A percentile compares a stretch with the other conserved stretches of the same genome.
These are phyloP conservation scores for Yponomeuta sedellus DNA, from an alignment of 2,888 invertebrate species.

Conservation along the genomic window DNA sequence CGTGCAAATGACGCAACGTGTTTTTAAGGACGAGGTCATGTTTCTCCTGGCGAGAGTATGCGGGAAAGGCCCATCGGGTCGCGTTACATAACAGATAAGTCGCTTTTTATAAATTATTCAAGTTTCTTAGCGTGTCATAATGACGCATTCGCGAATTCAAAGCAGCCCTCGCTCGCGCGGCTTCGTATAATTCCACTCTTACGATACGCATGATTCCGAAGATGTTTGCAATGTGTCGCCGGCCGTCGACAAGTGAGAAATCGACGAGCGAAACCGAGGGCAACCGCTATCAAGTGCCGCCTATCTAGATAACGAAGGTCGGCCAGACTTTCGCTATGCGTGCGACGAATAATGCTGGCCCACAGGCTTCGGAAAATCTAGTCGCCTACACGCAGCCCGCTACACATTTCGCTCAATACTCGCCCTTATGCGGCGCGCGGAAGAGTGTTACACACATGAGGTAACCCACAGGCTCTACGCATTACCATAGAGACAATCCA, in stretches of 20 bases:
- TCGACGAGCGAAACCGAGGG: background rate
- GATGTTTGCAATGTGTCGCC: background rate
- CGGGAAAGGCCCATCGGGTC: constrained; percentile 34
- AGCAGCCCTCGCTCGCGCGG: background rate
- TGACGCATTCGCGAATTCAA: background rate
- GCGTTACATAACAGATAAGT: constrained; percentile 36
- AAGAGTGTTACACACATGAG: constrained; percentile 23
- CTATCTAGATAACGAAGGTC: constrained; percentile 50
- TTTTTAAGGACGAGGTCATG: constrained; percentile 36
- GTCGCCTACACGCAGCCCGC: constrained; percentile 53
- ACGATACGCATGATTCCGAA: background rate
- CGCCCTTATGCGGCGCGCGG: too few species aligned
- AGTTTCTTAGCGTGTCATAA: background rate
- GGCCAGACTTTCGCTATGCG: constrained; percentile 67
- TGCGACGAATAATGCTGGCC: constrained; percentile 50
- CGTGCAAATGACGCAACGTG: constrained; percentile 27
- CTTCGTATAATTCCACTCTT: background rate
- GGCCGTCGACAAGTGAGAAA: background rate
- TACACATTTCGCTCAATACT: constrained; percentile 31
- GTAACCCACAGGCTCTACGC: constrained; percentile 25
- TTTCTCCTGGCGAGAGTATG: constrained; percentile 27
- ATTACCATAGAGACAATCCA: constrained; percentile 62
- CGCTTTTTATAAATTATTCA: constrained; percentile 3
- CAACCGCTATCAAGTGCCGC: background rate
- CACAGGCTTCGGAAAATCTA: constrained; percentile 56